phyloP scores from a whole-genome alignment of 1,140 invertebrate genomes.

The Drosophila nebulosa region DNA sequence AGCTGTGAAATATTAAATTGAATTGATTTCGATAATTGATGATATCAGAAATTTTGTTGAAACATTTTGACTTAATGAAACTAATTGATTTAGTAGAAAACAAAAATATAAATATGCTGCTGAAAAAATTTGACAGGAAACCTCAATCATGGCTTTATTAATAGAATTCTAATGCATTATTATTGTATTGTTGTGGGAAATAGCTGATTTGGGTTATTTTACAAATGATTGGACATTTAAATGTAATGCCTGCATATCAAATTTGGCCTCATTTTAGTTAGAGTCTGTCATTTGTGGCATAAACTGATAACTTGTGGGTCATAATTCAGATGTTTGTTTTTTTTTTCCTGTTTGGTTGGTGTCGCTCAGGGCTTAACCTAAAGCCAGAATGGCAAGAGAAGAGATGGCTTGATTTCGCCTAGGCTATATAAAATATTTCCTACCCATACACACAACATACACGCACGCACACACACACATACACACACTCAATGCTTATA shows the following conservation, averaged over 20 bases:
- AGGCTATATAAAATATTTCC: neutral
- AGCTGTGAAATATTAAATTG: too few relatives aligned
- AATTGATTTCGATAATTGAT: too few relatives aligned
- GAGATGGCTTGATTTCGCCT: too few relatives aligned
- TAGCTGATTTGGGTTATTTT: neutral
- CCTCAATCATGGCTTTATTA: too few relatives aligned
- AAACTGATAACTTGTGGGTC: constrained; percentile 1
- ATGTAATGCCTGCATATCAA: neutral
- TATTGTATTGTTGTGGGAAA: neutral
- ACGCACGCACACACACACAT: neutral
- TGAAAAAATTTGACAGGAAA: too few relatives aligned
- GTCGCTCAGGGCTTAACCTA: neutral
- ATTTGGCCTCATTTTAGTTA: neutral
- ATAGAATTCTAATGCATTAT: too few relatives aligned
- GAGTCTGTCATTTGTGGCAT: neutral
- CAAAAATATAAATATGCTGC: too few relatives aligned
- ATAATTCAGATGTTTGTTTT: constrained; percentile 33
- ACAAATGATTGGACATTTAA: neutral
- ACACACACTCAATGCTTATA: neutral
- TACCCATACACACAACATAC: neutral
- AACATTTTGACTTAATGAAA: too few relatives aligned
- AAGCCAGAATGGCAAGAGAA: neutral
- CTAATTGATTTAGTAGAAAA: too few relatives aligned
- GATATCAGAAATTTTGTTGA: neutral
- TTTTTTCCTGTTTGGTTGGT: neutral